These are phyloP conservation scores for Acanthoscelides obtectus DNA, from an alignment of 2,888 invertebrate species.

Conservation along the genomic window DNA sequence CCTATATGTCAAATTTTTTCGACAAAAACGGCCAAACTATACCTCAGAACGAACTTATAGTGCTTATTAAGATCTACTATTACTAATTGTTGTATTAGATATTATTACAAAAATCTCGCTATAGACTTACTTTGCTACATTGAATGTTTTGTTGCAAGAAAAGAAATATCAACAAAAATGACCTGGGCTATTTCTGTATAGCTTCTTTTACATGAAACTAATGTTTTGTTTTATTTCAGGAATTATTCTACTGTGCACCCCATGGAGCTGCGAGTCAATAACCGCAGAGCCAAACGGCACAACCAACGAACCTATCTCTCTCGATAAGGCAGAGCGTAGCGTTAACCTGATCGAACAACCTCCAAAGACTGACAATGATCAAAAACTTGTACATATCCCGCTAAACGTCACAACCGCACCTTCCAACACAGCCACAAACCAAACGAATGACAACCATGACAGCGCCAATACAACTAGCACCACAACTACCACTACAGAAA, in stretches of 20 bases:
- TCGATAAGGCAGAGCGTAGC: conserved; percentile 22
- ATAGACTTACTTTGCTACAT: too few relatives aligned
- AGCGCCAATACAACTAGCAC: too few relatives aligned
- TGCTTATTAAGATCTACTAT: too few relatives aligned
- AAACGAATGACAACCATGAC: neutral
- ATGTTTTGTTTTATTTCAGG: conserved; percentile 31
- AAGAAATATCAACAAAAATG: too few relatives aligned
- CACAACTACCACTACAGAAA: conserved; percentile 1
- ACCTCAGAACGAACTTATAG: too few relatives aligned
- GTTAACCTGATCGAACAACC: conserved; percentile 25
- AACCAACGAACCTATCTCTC: conserved; percentile 15
- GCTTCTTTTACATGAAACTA: too few relatives aligned
- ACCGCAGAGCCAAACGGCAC: conserved; percentile 9
- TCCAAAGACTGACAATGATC: conserved; percentile 38
- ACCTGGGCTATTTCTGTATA: too few relatives aligned
- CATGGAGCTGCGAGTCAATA: conserved; percentile 15
- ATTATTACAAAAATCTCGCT: too few relatives aligned
- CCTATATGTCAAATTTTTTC: too few relatives aligned
- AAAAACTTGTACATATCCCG: conserved; percentile 18
- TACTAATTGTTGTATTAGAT: too few relatives aligned
- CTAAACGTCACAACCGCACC: conserved; percentile 5
- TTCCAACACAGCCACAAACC: neutral
- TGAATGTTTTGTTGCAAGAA: too few relatives aligned
- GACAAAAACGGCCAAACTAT: too few relatives aligned
- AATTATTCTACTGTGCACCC: conserved; percentile 28